Base-by-base conservation (phyloP, 37 sponge, comb jelly and placozoan genomes). In the Diacarnus erythraeanus region DNA sequence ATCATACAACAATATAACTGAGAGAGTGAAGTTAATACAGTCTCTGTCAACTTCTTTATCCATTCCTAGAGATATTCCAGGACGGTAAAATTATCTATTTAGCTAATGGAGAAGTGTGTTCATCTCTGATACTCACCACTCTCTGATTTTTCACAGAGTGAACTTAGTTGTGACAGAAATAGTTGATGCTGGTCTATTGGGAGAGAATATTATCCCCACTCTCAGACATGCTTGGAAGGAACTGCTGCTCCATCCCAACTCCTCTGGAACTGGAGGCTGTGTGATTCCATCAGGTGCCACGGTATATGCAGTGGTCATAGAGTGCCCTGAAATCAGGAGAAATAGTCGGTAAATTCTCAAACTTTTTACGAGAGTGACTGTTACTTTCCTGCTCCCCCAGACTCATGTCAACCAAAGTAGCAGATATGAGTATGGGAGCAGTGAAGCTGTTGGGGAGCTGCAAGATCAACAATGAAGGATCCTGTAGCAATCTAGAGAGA, bases 121-220 rank as follows among this genome's bases (percentile, higher is more conserved):
- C 4, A 36, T 29, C 21, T 33, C 6, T 6, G 31, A 58, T 58
- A 15, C 31, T 30, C 8, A 58, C 10, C 57, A 34, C 17, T 59
- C 36, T 31, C 9, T 3, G 1, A 63, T 61, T 8, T 42, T 31
- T 44, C 12, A 23, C 56, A 91, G 92, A 64, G 84, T 87, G 29
- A 72, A 72, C 20, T 71, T 91, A 47, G 84, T 91, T 41, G 88
- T 91, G 41, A 91, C 92, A 42, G 92, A 91, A 43, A 91, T 59
- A 30, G 83, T 91, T 38, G 92, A 91, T 87, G 87, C 92, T 23
- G 92, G 89, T 25, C 64, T 91, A 35, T 44, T 91, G 8, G 87
- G 92, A 18, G 92, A 91, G 42, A 26, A 39, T 43, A 91, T 91
- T 59, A 68, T 91, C 21, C 83, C 84, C 10, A 74, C 88, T 17